Evolutionary conservation across 1,140 invertebrate species (phyloP), one percentile per base, ranked within the genome.

Genomic region (Andricus grossulariae): DNA sequence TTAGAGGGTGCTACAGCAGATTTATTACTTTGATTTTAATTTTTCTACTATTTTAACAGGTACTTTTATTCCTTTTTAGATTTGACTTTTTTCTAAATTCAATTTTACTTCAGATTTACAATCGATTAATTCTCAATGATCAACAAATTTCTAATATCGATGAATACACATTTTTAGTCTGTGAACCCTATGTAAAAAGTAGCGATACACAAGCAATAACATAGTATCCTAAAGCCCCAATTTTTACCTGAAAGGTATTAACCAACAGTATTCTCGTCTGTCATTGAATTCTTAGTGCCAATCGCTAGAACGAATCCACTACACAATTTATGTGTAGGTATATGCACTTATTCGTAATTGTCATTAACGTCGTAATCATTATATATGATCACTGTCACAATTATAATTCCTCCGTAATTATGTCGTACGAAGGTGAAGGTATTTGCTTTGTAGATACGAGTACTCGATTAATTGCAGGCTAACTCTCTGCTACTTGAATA

Each of bases 241-340:
- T n/a, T 71, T 76, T 45, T 74, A 50, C 72, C 50, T 57, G n/a
- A 72, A 54, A 45, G 71, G 74, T 82, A 83, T 81, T 79, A 80
- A 85, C 80, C 76, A 87, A 85, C 86, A 88, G 86, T 87, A 87
- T 87, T 88, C 75, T 82, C 80, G 66, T 84, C 76, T 82, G 66
- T 83, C 78, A 72, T 78, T 83, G 82, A 88, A 87, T 86, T 87
- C 84, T 83, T 87, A 86, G 82, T 87, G 84, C 80, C 83, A 86
- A 87, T 83, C 78, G 66, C 73, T 83, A 80, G 74, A 83, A 75
- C 32, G 50, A 81, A 79, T 80, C 55, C 32, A 75, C 32, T 8
- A n/a, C 25, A 66, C 39, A 66, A 45, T 66, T 66, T n/a, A 66
- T 66, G 32, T 45, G 3, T 66, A 16, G 4, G 60, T 8, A 66